Conservation (phyloP, 2,888 invertebrate genomes). For the Emmelina monodactyla region DNA sequence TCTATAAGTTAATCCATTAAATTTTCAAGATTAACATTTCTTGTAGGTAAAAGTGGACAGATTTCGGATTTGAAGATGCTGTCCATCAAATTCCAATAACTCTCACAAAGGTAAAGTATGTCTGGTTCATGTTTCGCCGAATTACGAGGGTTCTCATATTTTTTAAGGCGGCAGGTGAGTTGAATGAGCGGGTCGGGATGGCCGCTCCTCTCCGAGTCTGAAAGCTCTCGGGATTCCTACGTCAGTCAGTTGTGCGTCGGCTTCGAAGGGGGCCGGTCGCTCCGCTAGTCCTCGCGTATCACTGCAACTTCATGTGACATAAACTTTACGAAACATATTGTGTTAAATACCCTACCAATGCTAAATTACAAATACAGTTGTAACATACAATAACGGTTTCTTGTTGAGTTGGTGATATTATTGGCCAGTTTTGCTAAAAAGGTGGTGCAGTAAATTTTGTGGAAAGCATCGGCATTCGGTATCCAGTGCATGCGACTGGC, state of each 20-base stretch:
- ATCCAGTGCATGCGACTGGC: conserved; percentile 37
- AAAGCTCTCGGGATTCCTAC: conserved; percentile 32
- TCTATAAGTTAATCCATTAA: no score
- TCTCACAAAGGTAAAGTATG: no score
- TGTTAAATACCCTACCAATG: conserved; percentile 2
- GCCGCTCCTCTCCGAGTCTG: conserved; percentile 23
- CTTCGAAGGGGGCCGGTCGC: conserved; percentile 36
- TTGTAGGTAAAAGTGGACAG: no score
- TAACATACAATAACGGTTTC: no score
- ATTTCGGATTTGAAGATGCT: no score
- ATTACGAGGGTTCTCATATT: conserved; percentile 47
- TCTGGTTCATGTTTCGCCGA: conserved; percentile 53
- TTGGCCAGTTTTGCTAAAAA: conserved; percentile 21
- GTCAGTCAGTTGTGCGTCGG: conserved; percentile 48
- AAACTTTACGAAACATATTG: conserved; percentile 49
- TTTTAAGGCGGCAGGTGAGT: conserved; percentile 46
- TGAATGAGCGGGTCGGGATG: conserved; percentile 46
- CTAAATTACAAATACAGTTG: no score
- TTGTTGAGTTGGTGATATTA: not conserved
- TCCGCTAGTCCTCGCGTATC: conserved; percentile 16
- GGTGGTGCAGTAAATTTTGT: conserved; percentile 44
- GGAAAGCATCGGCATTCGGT: conserved; percentile 35
- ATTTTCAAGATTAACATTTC: no score
- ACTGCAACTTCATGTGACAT: conserved; percentile 30
- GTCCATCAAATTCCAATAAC: no score